phyloP scores from a whole-genome alignment of 2,797 vertebrate genomes.

The Emydoidea blandingii region DNA sequence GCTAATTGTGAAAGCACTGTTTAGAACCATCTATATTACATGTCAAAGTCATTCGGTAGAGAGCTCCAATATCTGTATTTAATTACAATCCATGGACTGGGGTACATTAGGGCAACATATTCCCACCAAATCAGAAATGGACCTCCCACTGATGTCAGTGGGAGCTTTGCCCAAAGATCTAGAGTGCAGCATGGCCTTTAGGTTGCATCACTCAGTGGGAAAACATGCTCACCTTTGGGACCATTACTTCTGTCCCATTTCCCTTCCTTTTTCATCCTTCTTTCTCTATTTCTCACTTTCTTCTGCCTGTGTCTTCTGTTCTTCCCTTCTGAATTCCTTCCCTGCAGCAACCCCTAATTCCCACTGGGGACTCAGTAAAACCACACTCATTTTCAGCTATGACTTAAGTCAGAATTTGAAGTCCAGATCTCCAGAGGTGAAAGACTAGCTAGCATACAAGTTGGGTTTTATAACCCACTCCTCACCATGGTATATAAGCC shows the following conservation, averaged over 20 bases:
- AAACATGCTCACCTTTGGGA: background rate
- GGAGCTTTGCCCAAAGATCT: background rate
- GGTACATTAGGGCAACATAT: background rate
- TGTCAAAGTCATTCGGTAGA: background rate
- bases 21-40: background rate
- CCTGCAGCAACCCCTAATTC: background rate
- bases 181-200: background rate
- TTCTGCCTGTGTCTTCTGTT: background rate
- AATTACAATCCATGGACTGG: background rate
- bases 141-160: background rate
- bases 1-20: background rate
- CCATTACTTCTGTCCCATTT: background rate
- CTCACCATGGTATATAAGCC: rapidly evolving
- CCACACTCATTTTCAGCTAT: background rate
- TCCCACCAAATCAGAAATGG: rapidly evolving
- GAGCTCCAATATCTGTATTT: background rate
- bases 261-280: background rate
- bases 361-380: background rate
- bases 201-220: background rate
- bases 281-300: background rate
- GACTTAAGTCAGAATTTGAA: background rate
- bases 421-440: background rate
- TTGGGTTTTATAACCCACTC: background rate
- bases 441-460: background rate
- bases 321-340: background rate